phyloP scores from a whole-genome alignment of 2,113 vertebrate species.

The Catagonus wagneri region DNA sequence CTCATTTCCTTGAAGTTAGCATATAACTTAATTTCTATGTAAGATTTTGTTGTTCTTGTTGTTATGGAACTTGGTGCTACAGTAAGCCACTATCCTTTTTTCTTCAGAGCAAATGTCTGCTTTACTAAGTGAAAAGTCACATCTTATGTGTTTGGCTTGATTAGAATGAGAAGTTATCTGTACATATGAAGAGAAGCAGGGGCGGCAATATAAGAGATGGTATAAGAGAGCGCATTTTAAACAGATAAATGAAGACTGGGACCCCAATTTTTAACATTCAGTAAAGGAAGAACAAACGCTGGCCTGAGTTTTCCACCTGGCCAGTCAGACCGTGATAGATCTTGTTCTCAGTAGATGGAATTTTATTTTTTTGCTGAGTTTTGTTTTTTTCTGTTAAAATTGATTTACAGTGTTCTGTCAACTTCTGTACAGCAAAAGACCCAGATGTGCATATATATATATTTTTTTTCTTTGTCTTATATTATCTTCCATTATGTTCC shows the following conservation, averaged over 20 bases:
- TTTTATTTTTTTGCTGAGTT: no score
- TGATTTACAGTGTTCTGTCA: no score
- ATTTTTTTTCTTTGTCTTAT: no score
- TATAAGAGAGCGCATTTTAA: background rate
- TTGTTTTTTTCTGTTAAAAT: no score
- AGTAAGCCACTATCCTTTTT: background rate
- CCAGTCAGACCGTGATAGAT: background rate
- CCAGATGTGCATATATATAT: no score
- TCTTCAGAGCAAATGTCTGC: background rate
- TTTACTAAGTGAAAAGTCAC: slow-evolving; percentile 27
- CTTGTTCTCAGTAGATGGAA: background rate
- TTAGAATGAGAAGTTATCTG: background rate
- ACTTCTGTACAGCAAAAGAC: no score
- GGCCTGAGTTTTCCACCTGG: background rate
- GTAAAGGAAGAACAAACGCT: background rate
- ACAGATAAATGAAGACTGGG: background rate
- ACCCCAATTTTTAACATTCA: background rate
- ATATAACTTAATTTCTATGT: background rate
- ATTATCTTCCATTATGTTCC: no score
- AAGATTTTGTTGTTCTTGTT: background rate
- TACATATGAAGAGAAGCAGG: background rate
- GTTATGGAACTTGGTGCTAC: background rate
- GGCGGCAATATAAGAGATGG: background rate
- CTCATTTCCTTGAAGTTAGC: slow-evolving; percentile 12
- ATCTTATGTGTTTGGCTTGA: background rate